Conservation (phyloP, 2,113 vertebrate species). For the Serinus canaria region DNA sequence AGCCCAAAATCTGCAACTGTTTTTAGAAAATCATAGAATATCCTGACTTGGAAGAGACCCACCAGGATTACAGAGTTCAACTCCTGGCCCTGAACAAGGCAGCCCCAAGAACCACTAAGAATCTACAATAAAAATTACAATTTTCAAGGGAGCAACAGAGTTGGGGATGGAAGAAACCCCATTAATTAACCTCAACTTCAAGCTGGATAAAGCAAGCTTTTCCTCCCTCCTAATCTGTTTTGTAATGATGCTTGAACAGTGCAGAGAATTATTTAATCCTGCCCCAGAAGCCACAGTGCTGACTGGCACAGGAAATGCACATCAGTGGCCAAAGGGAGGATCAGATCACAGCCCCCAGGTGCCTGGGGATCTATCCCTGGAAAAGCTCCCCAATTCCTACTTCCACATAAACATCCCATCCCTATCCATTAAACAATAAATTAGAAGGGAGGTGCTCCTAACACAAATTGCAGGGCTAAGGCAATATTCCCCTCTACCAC, state of each 20-base stretch:
- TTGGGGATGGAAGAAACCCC: background rate
- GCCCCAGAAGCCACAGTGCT: background rate
- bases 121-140: background rate
- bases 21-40: background rate
- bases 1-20: background rate
- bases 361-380: background rate
- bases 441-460: background rate
- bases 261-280: background rate
- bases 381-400: background rate
- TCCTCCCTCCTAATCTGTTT: background rate
- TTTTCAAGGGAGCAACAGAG: background rate
- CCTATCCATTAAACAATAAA: background rate
- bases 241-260: background rate
- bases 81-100: background rate
- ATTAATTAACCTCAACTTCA: background rate
- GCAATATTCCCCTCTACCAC: rapidly evolving
- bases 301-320: rapidly evolving
- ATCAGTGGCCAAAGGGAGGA: background rate
- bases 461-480: background rate
- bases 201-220: background rate
- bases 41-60: background rate
- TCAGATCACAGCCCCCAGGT: background rate
- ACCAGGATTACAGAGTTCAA: background rate
- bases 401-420: background rate
- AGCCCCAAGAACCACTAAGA: background rate